Evolutionary conservation across 1,140 invertebrate genomes (phyloP).

Genomic region (Pogonognathellus flavescens): DNA sequence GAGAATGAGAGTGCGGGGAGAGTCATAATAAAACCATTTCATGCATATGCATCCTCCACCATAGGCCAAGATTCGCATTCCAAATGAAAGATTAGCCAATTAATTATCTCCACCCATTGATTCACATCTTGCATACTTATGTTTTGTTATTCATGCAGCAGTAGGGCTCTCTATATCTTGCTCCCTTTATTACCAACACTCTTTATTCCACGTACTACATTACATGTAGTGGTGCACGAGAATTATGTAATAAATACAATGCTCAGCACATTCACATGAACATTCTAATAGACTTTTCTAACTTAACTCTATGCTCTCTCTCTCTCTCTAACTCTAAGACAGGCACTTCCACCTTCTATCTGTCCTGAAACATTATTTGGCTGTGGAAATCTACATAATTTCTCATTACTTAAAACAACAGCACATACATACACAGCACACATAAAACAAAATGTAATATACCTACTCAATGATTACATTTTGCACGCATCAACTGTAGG

Average conservation of each 20-base stretch:
- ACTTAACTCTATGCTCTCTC: no score
- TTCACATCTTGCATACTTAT: slow-evolving; percentile 41
- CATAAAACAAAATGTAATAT: no score
- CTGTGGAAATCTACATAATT: slow-evolving; percentile 29
- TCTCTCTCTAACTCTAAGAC: no score
- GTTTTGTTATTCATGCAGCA: slow-evolving; percentile 32
- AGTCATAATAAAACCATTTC: slow-evolving; percentile 39
- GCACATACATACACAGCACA: no score
- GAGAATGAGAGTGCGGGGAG: background rate
- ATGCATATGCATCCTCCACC: slow-evolving; percentile 37
- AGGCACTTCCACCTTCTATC: no score
- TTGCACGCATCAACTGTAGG: no score
- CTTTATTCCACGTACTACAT: background rate
- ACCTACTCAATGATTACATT: no score
- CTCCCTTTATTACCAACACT: slow-evolving; percentile 8
- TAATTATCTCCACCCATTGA: slow-evolving; percentile 50
- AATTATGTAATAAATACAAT: background rate
- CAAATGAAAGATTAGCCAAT: slow-evolving; percentile 37
- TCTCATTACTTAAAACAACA: background rate
- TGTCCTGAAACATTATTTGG: background rate
- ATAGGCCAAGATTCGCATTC: slow-evolving; percentile 30
- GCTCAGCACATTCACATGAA: no score
- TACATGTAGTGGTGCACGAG: background rate
- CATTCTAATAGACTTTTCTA: no score
- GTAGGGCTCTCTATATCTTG: background rate